These are phyloP conservation scores for Ptychochromis oligacanthus DNA, from an alignment of 2,113 vertebrate genomes.

Conservation along the genomic window DNA sequence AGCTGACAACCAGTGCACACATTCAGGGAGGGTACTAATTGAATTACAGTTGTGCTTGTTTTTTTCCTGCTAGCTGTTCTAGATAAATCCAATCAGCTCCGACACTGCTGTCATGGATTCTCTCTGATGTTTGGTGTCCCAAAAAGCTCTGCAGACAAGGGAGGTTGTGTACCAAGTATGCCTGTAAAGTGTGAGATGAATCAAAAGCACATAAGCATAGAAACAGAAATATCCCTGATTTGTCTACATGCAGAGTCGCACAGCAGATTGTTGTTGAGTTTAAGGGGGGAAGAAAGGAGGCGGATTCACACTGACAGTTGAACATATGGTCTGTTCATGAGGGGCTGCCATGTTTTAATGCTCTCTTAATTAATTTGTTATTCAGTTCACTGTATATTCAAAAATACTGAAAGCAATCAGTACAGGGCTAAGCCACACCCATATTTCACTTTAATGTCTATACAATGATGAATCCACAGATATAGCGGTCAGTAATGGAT, in stretches of 20 bases:
- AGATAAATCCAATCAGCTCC: constrained; percentile 18
- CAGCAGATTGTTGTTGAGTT: not conserved
- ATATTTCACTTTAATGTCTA: not conserved
- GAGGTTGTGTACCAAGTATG: too few relatives aligned
- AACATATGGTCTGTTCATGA: not conserved
- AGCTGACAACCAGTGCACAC: not conserved
- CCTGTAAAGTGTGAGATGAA: not conserved
- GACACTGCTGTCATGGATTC: constrained; percentile 6
- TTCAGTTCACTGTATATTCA: not conserved
- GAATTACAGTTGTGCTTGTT: constrained; percentile 6
- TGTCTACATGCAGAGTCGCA: not conserved
- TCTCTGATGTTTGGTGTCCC: constrained; percentile 2
- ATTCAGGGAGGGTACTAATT: not conserved
- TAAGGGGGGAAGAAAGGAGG: not conserved
- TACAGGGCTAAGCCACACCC: not conserved
- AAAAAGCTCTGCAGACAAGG: not conserved
- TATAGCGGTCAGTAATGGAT: not conserved
- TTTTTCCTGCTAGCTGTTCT: not conserved
- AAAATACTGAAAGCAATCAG: not conserved
- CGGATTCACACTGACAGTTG: not conserved
- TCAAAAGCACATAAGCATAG: not conserved
- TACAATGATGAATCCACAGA: not conserved
- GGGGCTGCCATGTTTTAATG: too few relatives aligned
- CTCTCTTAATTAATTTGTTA: not conserved
- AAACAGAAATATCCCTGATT: not conserved